Base-by-base conservation (phyloP, 1,140 invertebrate species). In the Drosophila funebris region DNA sequence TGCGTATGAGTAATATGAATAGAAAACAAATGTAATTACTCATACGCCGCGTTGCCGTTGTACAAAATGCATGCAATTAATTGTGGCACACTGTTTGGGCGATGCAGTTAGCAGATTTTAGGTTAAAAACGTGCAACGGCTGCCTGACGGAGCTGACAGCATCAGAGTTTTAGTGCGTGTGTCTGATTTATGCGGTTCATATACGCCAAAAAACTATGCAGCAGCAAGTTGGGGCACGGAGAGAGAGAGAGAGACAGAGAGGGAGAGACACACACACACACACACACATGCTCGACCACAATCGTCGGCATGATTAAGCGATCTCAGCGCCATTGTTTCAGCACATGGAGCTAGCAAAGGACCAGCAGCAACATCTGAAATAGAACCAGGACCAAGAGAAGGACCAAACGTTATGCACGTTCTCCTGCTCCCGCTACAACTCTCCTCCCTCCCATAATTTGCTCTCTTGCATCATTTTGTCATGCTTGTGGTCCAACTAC, bases 311-410 rank as follows among this genome's bases (percentile, higher is more conserved):
- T 90, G 87, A 90, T 90, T 80, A 90, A 90, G 87, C 88, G 87
- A 87, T 90, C 85, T 90, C 74, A 56, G 78, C 78, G 76, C 82
- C 73, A 69, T 90, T 90, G 87, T 90, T 90, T 83, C 82, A 69
- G 72, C 72, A 22, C 50, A 61, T 41, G 48, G 50, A 50, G 61
- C 20, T 18, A 24, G 68, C 58, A 20, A 37, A 31, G 29, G 11
- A 13, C 27, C 37, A 9, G 8, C 18, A 20, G n/a, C 29, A n/a
- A n/a, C 11, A 36, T 31, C 7, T 9, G 33, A 36, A 36, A 36
- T n/a, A 3, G 33, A 36, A 36, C 4, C 33, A 39, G 20, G 57
- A 18, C 20, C 9, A 36, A 16, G 44, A 27, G 36, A 5, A 37
- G 13, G 5, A 18, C 11, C 8, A n/a, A 18, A 43, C 20, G 44